Base-by-base conservation (phyloP, 2,113 vertebrate genomes). In the Nothobranchius furzeri region DNA sequence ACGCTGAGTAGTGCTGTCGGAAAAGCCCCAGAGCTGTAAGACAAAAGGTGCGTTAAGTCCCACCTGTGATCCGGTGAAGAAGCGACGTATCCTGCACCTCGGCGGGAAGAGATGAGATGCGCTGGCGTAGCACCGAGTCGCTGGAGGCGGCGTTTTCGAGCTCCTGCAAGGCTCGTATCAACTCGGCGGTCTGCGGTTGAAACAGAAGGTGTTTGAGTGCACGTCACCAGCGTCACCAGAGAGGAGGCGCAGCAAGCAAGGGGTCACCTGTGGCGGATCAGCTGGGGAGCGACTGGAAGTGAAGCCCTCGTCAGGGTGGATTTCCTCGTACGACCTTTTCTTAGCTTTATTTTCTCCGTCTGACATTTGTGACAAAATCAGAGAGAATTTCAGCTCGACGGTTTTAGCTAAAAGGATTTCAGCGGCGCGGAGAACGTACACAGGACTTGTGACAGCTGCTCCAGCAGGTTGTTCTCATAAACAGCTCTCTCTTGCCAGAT, bases 401-500 rank as follows among this genome's bases (percentile, higher is more conserved):
- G 2, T 30, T 30, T 30, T 30, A 30, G 30, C 2, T 30, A 30
- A 30, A 30, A 30, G 30, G 30, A 30, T 30, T 30, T 30, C 30
- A 2, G 30, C 30, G 30, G 30, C 3, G 12, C 15, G 1, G 13
- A 47, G n/a, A 59, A 78, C 96, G 95, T 93, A 98, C 97, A 95
- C 4, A 99, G 84, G 67, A 97, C 95, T 83, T 95, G 94, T 51
- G 94, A 95, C 82, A 99, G 95, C 84, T 98, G 95, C 66, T 98
- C 95, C 85, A 99, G 92, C 42, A 99, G 93, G 85, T 95, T 94
- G 67, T 94, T 96, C 84, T 99, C 98, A 87, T 99, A 99, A 74
- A 99, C 97, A 40, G 93, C 96, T 87, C 98, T 95, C 91, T 99
- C 98, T 89, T 98, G 96, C 98, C 98, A 99, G 86, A 99, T 99